Conservation (phyloP, 2,113 vertebrate species). For the Mionectes macconnelli region DNA sequence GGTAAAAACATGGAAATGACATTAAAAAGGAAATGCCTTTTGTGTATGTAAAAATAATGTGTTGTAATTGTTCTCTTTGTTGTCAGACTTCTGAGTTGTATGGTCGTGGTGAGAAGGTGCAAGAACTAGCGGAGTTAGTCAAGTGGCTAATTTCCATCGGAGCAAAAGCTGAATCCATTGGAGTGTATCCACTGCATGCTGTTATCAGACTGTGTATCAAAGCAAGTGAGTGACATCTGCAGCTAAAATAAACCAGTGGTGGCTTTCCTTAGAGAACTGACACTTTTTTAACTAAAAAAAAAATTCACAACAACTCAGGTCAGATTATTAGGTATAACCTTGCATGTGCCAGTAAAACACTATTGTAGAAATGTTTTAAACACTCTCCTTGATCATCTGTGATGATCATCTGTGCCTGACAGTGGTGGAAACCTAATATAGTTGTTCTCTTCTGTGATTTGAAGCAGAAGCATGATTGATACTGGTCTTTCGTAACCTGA, state of each 20-base stretch:
- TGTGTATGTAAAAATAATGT: not conserved
- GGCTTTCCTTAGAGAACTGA: not conserved
- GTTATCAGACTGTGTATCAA: constrained; percentile 77
- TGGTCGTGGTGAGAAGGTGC: constrained; percentile 49
- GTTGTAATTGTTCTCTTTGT: not conserved
- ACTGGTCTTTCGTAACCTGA: not conserved
- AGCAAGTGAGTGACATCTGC: constrained; percentile 68
- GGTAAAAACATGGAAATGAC: not conserved
- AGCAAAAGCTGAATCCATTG: constrained; percentile 69
- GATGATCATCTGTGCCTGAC: not conserved
- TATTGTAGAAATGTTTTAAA: not conserved
- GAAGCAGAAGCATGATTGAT: not conserved
- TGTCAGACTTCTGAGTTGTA: constrained; percentile 59
- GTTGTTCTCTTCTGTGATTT: not conserved
- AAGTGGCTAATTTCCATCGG: constrained; percentile 76
- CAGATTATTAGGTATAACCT: not conserved
- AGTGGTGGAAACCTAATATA: not conserved
- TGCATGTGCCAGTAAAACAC: not conserved
- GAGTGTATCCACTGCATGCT: constrained; percentile 68
- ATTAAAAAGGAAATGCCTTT: not conserved
- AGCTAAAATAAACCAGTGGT: not conserved
- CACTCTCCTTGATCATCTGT: not conserved
- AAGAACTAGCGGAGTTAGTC: constrained; percentile 64
- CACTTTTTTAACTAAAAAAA: not conserved
- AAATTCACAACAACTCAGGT: not conserved